Evolutionary conservation across 2,113 vertebrate species (phyloP), one percentile per base, ranked within the genome.

Genomic region (Blennius ocellaris): DNA sequence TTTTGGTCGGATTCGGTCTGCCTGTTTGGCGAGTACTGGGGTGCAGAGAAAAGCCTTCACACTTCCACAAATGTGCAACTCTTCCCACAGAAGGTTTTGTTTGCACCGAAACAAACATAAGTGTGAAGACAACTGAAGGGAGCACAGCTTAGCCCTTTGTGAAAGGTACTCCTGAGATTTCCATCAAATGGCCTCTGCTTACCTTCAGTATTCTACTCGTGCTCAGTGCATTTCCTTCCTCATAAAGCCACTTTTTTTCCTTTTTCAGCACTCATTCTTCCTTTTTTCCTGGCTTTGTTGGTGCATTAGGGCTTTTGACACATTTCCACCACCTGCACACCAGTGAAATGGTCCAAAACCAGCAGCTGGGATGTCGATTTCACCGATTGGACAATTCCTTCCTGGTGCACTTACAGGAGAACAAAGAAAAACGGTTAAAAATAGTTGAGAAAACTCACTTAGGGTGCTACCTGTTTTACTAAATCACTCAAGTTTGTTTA

Each of bases 151-250:
- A 14, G 15, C n/a, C 21, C 7, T 47, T n/a, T 1, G 8, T 45
- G 7, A 38, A 61, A 11, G 30, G 14, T 38, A 12, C 11, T 60
- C 4, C 16, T 5, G 45, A 38, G 48, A 36, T 44, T 38, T 16
- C 10, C 15, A 58, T 17, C 15, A 45, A 45, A 45, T 38, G 21
- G 21, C 62, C 37, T 61, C n/a, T 16, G 76, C 51, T 73, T 62
- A 43, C 57, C n/a, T 51, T 73, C 36, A 50, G 6, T 3, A n/a
- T 50, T 55, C 30, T 43, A 5, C 38, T 36, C 21, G 8, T 11
- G 8, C 11, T 57, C 5, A 56, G 49, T 14, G 9, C 8, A 5
- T 57, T 63, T 69, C 58, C 51, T 63, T 75, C 55, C 62, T 53
- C 36, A 14, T 59, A 9, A 12, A 52, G 11, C 54, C 45, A 60